Conservation (phyloP, 2,113 vertebrate species). For the Dipodomys merriami region DNA sequence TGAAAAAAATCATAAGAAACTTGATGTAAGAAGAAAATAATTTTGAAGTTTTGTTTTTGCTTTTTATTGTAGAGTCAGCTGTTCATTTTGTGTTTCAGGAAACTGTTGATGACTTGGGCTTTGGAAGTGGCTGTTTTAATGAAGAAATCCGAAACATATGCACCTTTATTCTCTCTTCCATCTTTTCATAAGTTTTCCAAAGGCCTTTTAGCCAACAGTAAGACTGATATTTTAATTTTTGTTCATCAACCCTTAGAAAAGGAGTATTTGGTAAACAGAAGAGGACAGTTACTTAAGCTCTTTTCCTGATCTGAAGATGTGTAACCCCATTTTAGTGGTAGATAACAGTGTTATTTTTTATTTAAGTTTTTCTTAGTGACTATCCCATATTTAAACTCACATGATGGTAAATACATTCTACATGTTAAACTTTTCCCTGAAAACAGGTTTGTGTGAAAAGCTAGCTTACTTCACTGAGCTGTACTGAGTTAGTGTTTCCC, state of each 20-base stretch:
- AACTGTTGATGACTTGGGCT: constrained; percentile 96
- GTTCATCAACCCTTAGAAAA: background rate
- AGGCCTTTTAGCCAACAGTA: constrained; percentile 96
- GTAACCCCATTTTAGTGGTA: background rate
- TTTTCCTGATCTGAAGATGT: background rate
- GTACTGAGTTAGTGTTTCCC: background rate
- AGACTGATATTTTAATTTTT: constrained; percentile 75
- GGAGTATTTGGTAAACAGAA: background rate
- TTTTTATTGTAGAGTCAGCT: constrained; percentile 27
- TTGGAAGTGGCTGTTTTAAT: constrained; percentile 95
- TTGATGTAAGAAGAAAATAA: background rate
- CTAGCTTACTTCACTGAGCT: background rate
- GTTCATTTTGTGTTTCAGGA: constrained; percentile 86
- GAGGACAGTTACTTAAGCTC: background rate
- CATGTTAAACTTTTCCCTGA: background rate
- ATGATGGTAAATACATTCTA: background rate
- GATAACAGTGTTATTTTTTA: background rate
- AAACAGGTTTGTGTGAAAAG: background rate
- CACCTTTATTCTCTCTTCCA: constrained; percentile 95
- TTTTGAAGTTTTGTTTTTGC: background rate
- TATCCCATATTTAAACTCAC: background rate
- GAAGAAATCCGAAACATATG: constrained; percentile 98
- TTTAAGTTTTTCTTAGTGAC: constrained; percentile 3
- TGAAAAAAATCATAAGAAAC: constrained; percentile 19
- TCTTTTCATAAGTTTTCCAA: constrained; percentile 98